Evolutionary conservation across 2,113 vertebrate species (phyloP).

Genomic region (Grallaria varia): DNA sequence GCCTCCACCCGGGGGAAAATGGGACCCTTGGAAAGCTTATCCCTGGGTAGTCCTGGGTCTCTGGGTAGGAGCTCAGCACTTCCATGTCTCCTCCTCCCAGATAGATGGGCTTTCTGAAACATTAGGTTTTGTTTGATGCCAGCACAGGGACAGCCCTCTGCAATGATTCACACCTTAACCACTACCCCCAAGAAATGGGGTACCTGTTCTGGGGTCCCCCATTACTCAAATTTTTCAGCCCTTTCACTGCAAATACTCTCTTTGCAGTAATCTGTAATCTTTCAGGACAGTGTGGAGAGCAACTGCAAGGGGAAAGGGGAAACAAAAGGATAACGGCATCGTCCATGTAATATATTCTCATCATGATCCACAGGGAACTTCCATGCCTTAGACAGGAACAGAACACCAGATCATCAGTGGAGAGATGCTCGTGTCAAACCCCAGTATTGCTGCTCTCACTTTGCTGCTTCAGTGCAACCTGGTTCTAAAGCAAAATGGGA

Average conservation of each 20-base stretch:
- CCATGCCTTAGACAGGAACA: not conserved
- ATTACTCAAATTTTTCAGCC: not conserved
- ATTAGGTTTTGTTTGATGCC: not conserved
- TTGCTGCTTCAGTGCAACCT: not conserved
- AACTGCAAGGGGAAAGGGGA: not conserved
- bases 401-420: not conserved
- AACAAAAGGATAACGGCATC: slow-evolving; percentile 1
- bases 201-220: not conserved
- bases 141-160: not conserved
- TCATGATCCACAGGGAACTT: slow-evolving; percentile 37
- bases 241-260: not conserved
- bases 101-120: fast-evolving
- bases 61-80: not conserved
- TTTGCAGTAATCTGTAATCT: not conserved
- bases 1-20: not conserved
- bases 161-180: not conserved
- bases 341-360: slow-evolving; percentile 18
- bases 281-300: not conserved
- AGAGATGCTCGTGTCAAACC: not conserved
- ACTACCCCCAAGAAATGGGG: not conserved
- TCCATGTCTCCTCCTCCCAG: not conserved
- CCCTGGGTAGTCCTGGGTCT: not conserved
- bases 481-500: not conserved
- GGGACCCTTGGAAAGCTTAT: not conserved
- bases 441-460: not conserved